Evolutionary conservation across 2,113 vertebrate species (phyloP), one percentile per base, ranked within the genome.

Genomic region (Actenoides hombroni): DNA sequence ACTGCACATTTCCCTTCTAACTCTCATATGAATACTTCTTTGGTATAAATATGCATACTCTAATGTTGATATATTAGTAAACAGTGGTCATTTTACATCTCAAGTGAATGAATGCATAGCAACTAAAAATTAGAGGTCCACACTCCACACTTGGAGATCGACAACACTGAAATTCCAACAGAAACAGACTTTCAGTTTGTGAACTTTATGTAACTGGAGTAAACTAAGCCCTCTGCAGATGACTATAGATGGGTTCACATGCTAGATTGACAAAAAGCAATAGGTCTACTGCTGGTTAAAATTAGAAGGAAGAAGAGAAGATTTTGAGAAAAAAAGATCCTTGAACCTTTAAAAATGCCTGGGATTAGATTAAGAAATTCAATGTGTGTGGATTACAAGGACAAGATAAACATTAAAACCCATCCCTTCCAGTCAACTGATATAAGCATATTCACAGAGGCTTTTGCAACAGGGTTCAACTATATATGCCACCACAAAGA

Each of bases 271-370:
- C 20, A 77, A 92, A 86, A 90, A 80, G 51, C 44, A 78, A 33
- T 67, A 48, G 33, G 31, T 88, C 59, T 85, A 73, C n/a, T 59
- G n/a, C 31, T 70, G 24, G 16, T 44, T 70, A 78, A 61, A 94
- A 94, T 74, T 28, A 78, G 54, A 64, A 93, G 12, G 11, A 25
- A 65, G 54, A 92, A 85, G 26, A 70, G 17, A 79, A 60, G 16
- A 9, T 20, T 93, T 48, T 14, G 23, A 78, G 19, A 83, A 86
- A 65, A 65, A 65, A 84, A 71, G 16, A 39, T 39, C 18, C 13
- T 80, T 93, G 90, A 90, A 86, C 39, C n/a, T 81, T 85, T 86
- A 63, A 83, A 95, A 94, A 94, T 78, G 16, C 18, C 46, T 60
- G 26, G 24, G 51, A 80, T 83, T 93, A 83, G 31, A 80, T 83